phyloP scores from a whole-genome alignment of 2,113 vertebrate genomes.

The Syngnathus typhle region DNA sequence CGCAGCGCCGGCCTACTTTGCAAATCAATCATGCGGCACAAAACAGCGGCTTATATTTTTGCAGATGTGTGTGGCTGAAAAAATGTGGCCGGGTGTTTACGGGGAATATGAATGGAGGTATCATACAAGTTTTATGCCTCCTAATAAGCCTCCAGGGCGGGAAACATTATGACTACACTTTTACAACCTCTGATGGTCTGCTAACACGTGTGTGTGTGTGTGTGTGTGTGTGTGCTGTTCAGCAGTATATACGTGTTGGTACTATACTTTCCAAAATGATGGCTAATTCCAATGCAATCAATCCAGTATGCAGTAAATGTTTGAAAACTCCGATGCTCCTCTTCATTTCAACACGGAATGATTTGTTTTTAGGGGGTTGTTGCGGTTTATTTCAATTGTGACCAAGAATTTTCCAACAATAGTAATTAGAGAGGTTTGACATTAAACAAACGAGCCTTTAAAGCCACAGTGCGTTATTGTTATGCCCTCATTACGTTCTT shows the following conservation, averaged over 20 bases:
- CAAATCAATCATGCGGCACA: constrained; percentile 68
- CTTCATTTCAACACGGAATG: no score
- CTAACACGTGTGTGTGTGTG: constrained; percentile 26
- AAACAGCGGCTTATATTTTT: constrained; percentile 67
- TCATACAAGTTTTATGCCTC: constrained; percentile 70
- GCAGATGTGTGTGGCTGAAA: constrained; percentile 21
- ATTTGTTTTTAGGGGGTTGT: no score
- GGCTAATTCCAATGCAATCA: neutral
- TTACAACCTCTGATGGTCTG: constrained; percentile 65
- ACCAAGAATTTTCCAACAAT: no score
- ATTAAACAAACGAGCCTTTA: neutral
- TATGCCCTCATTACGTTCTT: no score
- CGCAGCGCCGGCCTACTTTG: constrained; percentile 67
- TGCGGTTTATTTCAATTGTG: no score
- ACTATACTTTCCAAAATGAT: neutral
- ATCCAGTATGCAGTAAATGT: no score
- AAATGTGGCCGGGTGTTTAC: constrained; percentile 54
- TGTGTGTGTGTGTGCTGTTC: neutral
- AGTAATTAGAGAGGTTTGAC: neutral
- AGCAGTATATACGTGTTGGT: constrained; percentile 7
- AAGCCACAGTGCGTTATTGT: neutral
- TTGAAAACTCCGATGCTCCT: no score
- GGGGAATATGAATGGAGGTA: constrained; percentile 70
- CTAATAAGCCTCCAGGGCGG: constrained; percentile 72
- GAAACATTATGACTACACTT: constrained; percentile 66